Evolutionary conservation across 2,888 invertebrate genomes (phyloP).

Genomic region (Torymus auratus): DNA sequence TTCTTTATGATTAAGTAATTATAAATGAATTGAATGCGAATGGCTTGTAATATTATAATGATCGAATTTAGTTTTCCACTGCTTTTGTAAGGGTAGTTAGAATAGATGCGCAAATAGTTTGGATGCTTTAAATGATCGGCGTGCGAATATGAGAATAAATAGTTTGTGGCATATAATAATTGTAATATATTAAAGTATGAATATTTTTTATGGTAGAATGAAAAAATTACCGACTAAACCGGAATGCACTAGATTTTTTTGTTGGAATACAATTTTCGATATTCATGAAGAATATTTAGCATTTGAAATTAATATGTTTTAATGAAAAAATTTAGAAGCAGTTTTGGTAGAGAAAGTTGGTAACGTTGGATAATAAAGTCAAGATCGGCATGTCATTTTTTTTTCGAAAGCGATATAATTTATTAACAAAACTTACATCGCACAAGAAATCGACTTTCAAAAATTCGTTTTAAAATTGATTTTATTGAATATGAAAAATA

Average conservation of each 20-base stretch:
- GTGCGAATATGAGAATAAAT: background rate
- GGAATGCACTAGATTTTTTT: conserved; percentile 3
- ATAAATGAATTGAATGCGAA: background rate
- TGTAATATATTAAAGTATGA: conserved; percentile 32
- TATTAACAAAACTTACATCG: background rate
- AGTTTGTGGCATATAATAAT: conserved; percentile 8
- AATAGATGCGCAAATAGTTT: background rate
- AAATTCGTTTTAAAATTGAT: background rate
- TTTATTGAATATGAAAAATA: conserved; percentile 1
- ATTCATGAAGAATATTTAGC: background rate
- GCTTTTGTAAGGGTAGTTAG: background rate
- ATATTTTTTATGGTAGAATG: background rate
- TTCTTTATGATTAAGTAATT: conserved; percentile 11
- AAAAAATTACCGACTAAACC: conserved; percentile 3
- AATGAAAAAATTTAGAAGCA: background rate
- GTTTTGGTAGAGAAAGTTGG: conserved; percentile 9
- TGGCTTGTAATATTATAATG: background rate
- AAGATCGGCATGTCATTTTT: conserved; percentile 21
- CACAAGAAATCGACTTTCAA: conserved; percentile 7
- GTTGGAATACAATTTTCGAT: background rate
- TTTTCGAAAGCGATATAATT: background rate
- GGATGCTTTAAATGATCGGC: no score
- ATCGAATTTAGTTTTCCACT: conserved; percentile 1
- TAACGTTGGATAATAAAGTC: background rate
- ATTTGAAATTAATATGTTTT: background rate